These are phyloP conservation scores for Ditula angustiorana DNA, from an alignment of 2,888 invertebrate genomes.

Conservation along the genomic window DNA sequence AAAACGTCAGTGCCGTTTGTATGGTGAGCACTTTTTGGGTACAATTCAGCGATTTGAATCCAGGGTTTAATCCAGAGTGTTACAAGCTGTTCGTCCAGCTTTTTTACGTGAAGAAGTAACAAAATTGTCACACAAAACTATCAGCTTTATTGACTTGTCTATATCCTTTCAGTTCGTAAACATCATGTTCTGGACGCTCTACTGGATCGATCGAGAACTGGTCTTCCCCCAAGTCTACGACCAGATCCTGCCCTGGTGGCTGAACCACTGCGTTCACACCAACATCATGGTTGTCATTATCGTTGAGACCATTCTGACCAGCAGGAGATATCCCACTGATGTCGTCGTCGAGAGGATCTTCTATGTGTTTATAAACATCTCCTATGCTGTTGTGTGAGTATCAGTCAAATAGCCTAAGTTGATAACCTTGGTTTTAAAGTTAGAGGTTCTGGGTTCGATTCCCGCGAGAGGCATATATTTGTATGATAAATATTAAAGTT, in stretches of 20 bases:
- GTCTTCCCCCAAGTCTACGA: constrained; percentile 83
- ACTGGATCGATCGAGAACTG: constrained; percentile 82
- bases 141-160: too few species aligned
- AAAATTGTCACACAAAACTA: background rate
- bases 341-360: constrained; percentile 59
- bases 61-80: too few species aligned
- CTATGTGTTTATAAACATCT: constrained; percentile 52
- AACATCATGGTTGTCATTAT: constrained; percentile 78
- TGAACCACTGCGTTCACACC: constrained; percentile 86
- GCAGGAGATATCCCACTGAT: constrained; percentile 62
- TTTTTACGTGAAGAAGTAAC: too few species aligned
- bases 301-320: constrained; percentile 75
- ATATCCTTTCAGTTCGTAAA: constrained; percentile 80
- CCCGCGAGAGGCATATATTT: too few species aligned
- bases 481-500: too few species aligned
- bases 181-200: constrained; percentile 83
- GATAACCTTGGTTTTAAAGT: too few species aligned
- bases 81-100: too few species aligned
- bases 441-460: too few species aligned
- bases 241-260: constrained; percentile 82
- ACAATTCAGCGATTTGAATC: too few species aligned
- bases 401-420: background rate
- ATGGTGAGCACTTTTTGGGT: too few species aligned
- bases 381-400: constrained; percentile 76
- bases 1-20: too few species aligned